Evolutionary conservation across 2,888 invertebrate genomes (phyloP).

Genomic region (Deilephila elpenor): DNA sequence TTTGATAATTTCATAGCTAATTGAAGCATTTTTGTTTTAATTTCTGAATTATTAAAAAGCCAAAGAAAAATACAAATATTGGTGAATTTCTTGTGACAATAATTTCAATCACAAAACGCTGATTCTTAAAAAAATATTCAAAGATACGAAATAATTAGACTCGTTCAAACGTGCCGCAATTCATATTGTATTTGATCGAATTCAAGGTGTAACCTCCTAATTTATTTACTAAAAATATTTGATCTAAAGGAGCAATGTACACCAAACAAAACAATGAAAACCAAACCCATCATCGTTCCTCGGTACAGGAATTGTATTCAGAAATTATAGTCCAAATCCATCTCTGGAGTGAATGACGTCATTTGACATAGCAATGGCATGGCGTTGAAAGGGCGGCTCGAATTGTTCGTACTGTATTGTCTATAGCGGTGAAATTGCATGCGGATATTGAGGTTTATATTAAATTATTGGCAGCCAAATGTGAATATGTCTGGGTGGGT

Average conservation of each 20-base stretch:
- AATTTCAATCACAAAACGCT: no score
- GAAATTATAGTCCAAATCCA: slow-evolving; percentile 82
- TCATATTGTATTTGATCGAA: no score
- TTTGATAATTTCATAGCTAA: no score
- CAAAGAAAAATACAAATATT: no score
- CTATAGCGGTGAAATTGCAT: slow-evolving; percentile 54
- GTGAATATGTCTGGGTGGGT: background rate
- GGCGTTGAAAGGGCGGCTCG: slow-evolving; percentile 70
- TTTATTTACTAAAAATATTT: background rate
- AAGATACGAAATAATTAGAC: no score
- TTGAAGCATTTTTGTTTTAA: no score
- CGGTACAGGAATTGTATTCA: slow-evolving; percentile 65
- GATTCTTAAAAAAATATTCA: no score
- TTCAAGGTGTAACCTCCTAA: no score
- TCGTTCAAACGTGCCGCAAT: background rate
- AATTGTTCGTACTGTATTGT: slow-evolving; percentile 56
- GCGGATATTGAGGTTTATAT: slow-evolving; percentile 21
- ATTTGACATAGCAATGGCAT: slow-evolving; percentile 78
- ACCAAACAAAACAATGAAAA: slow-evolving; percentile 27
- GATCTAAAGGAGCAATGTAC: slow-evolving; percentile 50
- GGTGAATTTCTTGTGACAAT: no score
- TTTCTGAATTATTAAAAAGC: no score
- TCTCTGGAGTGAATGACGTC: slow-evolving; percentile 80
- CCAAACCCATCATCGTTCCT: slow-evolving; percentile 27
- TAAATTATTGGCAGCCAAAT: slow-evolving; percentile 14